These are phyloP conservation scores for Euwallacea fornicatus DNA, from an alignment of 1,140 invertebrate species.

Conservation along the genomic window DNA sequence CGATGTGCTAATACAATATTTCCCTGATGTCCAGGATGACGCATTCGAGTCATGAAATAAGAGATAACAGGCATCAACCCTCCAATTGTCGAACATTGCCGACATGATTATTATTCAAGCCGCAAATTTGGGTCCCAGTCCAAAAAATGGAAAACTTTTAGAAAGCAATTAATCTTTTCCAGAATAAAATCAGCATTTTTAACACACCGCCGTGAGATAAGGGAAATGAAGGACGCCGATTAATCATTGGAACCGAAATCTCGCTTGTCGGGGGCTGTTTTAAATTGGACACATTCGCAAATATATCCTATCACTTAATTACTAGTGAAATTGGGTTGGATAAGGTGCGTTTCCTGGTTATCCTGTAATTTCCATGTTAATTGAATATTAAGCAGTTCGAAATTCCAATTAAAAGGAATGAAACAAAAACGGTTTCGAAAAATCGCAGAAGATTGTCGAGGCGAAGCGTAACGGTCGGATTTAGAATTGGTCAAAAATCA, in stretches of 20 bases:
- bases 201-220: constrained; percentile 19
- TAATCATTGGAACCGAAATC: constrained; percentile 18
- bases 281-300: constrained; percentile 11
- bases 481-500: constrained; percentile 22
- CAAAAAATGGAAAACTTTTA: constrained; percentile 25
- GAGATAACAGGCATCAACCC: too few species aligned
- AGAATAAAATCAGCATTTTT: constrained; percentile 27
- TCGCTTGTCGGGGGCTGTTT: constrained; percentile 3
- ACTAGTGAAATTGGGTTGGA: too few species aligned
- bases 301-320: constrained; percentile 1
- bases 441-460: too few species aligned
- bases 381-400: too few species aligned
- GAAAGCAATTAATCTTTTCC: constrained; percentile 24
- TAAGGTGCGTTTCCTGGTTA: too few species aligned
- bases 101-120: constrained; percentile 10
- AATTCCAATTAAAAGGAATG: too few species aligned
- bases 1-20: too few species aligned
- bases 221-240: constrained; percentile 19
- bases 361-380: too few species aligned
- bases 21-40: too few species aligned
- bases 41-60: too few species aligned
- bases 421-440: too few species aligned
- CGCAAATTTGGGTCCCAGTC: not conserved
- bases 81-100: not conserved
- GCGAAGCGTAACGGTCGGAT: not conserved